Evolutionary conservation across 2,113 vertebrate species (phyloP).

Genomic region (Myotis lucifugus): DNA sequence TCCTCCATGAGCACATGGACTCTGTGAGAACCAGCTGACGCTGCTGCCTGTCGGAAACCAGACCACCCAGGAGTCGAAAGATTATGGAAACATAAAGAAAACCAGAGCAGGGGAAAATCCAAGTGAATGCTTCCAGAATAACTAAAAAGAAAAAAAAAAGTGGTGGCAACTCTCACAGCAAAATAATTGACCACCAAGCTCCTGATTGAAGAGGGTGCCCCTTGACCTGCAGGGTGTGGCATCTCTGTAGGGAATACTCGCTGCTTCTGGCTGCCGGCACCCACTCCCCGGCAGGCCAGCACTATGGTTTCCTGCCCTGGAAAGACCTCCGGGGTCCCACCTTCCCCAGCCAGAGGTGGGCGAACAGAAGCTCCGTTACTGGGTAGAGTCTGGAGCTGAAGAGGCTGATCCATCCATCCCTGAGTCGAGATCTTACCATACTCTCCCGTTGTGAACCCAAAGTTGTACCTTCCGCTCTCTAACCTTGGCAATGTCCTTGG

Average conservation of each 20-base stretch:
- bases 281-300: background rate
- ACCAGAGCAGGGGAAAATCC: constrained; percentile 77
- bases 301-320: background rate
- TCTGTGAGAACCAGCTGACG: constrained; percentile 80
- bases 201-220: background rate
- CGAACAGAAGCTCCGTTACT: background rate
- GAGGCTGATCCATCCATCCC: background rate
- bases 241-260: background rate
- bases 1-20: constrained; percentile 75
- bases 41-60: constrained; percentile 80
- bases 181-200: constrained; percentile 45
- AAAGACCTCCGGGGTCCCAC: background rate
- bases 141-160: constrained; percentile 43
- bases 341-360: background rate
- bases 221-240: background rate
- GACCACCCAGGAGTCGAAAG: constrained; percentile 79
- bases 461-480: background rate
- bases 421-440: background rate
- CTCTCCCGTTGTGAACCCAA: fast-evolving
- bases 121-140: constrained; percentile 76
- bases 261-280: background rate
- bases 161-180: constrained; percentile 39
- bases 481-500: background rate
- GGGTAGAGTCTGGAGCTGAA: background rate
- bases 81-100: constrained; percentile 82